phyloP scores from a whole-genome alignment of 2,888 invertebrate species.

The Ypsolopha sequella region DNA sequence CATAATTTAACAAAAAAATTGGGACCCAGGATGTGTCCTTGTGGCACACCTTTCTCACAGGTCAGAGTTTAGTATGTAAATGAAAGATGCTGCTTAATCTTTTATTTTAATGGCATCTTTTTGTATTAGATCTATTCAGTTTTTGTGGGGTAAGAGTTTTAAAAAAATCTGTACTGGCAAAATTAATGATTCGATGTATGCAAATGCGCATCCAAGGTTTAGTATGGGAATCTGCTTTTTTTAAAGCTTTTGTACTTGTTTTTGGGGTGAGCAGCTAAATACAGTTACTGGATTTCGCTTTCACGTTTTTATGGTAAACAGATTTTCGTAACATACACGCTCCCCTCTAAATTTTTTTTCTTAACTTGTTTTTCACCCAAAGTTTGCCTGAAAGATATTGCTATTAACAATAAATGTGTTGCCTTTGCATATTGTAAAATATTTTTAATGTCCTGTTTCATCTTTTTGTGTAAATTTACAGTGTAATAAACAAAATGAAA shows the following conservation, averaged over 20 bases:
- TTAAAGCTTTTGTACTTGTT: background rate
- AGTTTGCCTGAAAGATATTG: no score
- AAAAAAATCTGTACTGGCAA: constrained; percentile 36
- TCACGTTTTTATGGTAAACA: no score
- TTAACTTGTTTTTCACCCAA: no score
- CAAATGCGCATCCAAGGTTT: constrained; percentile 33
- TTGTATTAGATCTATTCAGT: constrained; percentile 54
- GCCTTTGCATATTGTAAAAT: no score
- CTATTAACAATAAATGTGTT: no score
- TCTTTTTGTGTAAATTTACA: no score
- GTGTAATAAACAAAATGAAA: no score
- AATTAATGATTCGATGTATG: constrained; percentile 63
- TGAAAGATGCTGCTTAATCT: constrained; percentile 54
- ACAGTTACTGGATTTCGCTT: no score
- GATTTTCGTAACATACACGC: no score
- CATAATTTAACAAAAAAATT: constrained; percentile 17
- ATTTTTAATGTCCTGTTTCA: no score
- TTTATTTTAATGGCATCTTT: constrained; percentile 68
- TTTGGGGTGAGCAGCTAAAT: constrained; percentile 13
- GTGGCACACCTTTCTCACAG: constrained; percentile 52
- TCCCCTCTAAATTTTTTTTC: no score
- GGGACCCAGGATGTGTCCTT: constrained; percentile 40
- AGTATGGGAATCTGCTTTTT: constrained; percentile 43
- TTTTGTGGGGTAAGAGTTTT: constrained; percentile 35
- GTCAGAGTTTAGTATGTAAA: constrained; percentile 51